Evolutionary conservation across 2,888 invertebrate species (phyloP).

Genomic region (Chrysodeixis includens): DNA sequence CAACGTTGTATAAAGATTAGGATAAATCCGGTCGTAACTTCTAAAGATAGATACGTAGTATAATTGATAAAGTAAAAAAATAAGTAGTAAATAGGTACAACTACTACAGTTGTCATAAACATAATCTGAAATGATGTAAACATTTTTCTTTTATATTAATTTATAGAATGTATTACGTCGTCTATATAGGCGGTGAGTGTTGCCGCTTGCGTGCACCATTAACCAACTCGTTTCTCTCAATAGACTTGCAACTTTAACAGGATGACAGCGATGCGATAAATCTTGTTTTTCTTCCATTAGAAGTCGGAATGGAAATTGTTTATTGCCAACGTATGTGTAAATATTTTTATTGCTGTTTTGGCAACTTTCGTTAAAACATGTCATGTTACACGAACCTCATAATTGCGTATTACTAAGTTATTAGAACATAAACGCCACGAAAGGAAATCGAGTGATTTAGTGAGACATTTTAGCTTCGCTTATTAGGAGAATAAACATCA

Average conservation of each 20-base stretch:
- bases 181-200: constrained; percentile 8
- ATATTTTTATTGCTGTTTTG: constrained; percentile 29
- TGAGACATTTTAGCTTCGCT: not conserved
- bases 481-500: constrained; percentile 1
- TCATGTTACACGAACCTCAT: not conserved
- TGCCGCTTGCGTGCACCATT: constrained; percentile 8
- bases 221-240: constrained; percentile 36
- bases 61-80: too few species aligned
- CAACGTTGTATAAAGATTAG: too few species aligned
- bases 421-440: not conserved
- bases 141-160: too few species aligned
- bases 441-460: not conserved
- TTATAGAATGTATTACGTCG: not conserved
- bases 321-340: constrained; percentile 29
- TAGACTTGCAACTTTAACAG: constrained; percentile 26
- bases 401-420: not conserved
- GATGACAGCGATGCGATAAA: constrained; percentile 36
- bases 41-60: too few species aligned
- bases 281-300: constrained; percentile 44
- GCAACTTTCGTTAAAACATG: constrained; percentile 19
- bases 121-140: too few species aligned
- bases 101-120: too few species aligned
- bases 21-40: too few species aligned
- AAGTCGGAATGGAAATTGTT: constrained; percentile 34
- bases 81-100: too few species aligned